Percentiles rank a stretch among this genome's conserved stretches.
phyloP scores from a whole-genome alignment of 2,113 vertebrate genomes.

The Arenaria interpres region DNA sequence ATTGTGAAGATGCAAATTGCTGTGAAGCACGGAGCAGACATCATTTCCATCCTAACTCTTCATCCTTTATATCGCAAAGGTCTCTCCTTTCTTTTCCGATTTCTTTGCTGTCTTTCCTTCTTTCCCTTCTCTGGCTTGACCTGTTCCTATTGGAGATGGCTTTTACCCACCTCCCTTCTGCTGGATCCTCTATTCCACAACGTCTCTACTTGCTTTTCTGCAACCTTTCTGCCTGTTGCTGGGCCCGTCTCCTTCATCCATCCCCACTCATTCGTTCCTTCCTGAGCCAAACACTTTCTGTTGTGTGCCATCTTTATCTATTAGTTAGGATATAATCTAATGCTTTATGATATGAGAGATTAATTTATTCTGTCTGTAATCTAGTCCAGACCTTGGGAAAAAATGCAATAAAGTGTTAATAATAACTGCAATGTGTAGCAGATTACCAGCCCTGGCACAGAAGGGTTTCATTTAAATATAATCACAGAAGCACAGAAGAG shows the following conservation, averaged over 20 bases:
- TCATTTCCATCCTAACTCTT: not conserved
- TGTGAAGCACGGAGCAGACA: not conserved
- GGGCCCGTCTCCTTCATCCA: not conserved
- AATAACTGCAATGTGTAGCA: not conserved
- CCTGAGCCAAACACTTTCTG: not conserved
- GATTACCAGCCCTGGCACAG: not conserved
- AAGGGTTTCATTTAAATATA: not conserved
- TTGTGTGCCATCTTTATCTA: not conserved
- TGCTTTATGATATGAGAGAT: not conserved
- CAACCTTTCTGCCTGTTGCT: not conserved
- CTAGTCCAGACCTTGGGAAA: not conserved
- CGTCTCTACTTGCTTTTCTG: not conserved
- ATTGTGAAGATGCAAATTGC: not conserved
- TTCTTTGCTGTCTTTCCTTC: not conserved
- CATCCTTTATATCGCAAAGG: not conserved
- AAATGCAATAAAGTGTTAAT: not conserved
- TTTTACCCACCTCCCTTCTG: not conserved
- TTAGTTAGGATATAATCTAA: not conserved
- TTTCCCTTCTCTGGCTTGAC: not conserved
- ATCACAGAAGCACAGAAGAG: not conserved
- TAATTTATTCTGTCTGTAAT: not conserved
- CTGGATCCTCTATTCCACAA: not conserved
- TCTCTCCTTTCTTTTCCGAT: not conserved
- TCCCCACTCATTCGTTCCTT: not conserved
- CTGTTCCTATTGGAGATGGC: not conserved